Base-by-base conservation (phyloP, 1,140 invertebrate species). In the Scaptomyza pallida region DNA sequence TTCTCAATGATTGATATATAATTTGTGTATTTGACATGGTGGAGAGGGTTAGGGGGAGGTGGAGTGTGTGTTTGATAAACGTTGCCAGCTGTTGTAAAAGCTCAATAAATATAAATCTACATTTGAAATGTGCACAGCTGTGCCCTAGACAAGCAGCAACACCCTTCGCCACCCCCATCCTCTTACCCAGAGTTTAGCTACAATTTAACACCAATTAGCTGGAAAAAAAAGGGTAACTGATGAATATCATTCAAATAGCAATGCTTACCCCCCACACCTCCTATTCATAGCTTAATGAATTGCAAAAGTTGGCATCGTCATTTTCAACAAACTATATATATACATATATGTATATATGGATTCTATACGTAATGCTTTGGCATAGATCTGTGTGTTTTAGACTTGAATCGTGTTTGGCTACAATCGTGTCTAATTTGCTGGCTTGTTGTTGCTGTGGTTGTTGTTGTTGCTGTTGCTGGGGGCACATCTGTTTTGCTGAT, bases 361-460 rank as follows among this genome's bases (percentile, higher is more conserved):
- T 35, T 19, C n/a, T n/a, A n/a, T n/a, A n/a, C 23, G 23, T 54
- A 45, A 70, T 78, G 63, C 63, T 71, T n/a, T 47, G 75, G 72
- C 50, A 71, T 75, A 72, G 23, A 43, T 62, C 37, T 62, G 59
- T 8, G 15, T 13, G n/a, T 48, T 55, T 72, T 47, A 13, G 50
- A 45, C 67, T 48, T 41, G 75, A 52, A 86, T 85, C 81, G 81
- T 85, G 80, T 86, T 83, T 50, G 68, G 69, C 51, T 80, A 62
- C 75, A 86, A 79, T 85, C 80, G 80, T 85, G 80, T 86, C 81
- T 85, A 85, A 85, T 86, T 85, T 82, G 74, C 71, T 75, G 69
- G 40, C 69, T 62, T 50, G 47, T 75, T 75, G 51, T 73, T 61
- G 21, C 30, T 69, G 40, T 19, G 21, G 62, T 26, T 64, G 52